Evolutionary conservation across 2,797 vertebrate genomes (phyloP), one percentile per base, ranked within the genome.

Genomic region (Coluber constrictor): DNA sequence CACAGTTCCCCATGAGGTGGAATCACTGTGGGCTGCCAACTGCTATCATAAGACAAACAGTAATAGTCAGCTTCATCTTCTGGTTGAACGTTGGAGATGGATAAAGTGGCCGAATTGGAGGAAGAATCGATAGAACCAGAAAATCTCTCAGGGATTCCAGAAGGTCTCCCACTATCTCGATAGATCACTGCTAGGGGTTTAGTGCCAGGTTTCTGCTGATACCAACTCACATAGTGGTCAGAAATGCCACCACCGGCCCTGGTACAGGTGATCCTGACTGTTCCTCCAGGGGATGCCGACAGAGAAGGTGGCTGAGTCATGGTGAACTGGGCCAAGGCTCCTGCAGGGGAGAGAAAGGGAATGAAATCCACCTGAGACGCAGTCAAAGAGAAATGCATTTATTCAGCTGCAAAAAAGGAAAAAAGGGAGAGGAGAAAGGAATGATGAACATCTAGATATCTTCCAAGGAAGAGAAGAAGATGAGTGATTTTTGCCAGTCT

Each of bases 281-380:
- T 83, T 61, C 20, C 1, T 20, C 93, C 66, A 1, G 0, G 43
- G 47, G 90, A 3, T 12, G 18, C 37, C 0, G 63, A 93, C 43
- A 63, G 25, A 3, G 94, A 90, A 2, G 74, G 4, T 27, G 90
- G 83, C 29, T 93, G 93, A 55, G 43, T 86, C 37, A 93, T n/a
- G n/a, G n/a, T n/a, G n/a, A n/a, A n/a, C n/a, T n/a, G n/a, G n/a
- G n/a, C n/a, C n/a, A n/a, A n/a, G n/a, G n/a, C n/a, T n/a, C n/a
- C n/a, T 70, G 29, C 66, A 70, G 5, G n/a, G 66, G 0, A 1
- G 18, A 5, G 6, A 70, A 70, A 7, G 15, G 15, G n/a, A 6
- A 32, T 66, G 2, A 70, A 70, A 16, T 32, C 1, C 29, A 70
- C 0, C 13, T 32, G 1, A 70, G 66, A 6, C 7, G n/a, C n/a